Conservation (phyloP, 2,797 vertebrate genomes). For the Circus cinereus region DNA sequence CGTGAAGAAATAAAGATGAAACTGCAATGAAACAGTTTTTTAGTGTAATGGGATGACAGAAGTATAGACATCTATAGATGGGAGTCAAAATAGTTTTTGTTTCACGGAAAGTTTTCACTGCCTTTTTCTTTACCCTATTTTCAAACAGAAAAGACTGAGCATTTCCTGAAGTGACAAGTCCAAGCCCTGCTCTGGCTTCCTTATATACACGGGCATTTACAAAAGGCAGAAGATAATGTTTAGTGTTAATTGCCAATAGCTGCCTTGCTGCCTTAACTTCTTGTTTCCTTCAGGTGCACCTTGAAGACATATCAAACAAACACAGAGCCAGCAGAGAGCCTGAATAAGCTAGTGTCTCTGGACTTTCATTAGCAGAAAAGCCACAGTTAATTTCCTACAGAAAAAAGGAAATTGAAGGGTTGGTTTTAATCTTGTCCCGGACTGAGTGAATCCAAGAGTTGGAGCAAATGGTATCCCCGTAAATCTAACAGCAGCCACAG, state of each 20-base stretch:
- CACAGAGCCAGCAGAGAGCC: slow-evolving; percentile 3
- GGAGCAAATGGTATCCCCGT: slow-evolving; percentile 35
- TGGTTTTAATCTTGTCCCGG: slow-evolving; percentile 37
- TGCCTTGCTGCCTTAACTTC: neutral
- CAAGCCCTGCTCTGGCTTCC: neutral
- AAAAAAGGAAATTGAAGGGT: slow-evolving; percentile 30
- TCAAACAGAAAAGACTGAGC: neutral
- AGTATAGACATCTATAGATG: neutral
- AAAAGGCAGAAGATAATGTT: neutral
- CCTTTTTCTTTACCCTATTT: neutral
- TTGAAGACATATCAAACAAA: slow-evolving; percentile 20
- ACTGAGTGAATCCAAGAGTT: slow-evolving; percentile 54
- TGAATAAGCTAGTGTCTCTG: slow-evolving; percentile 16
- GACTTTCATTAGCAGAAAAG: slow-evolving; percentile 61
- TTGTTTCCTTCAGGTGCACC: slow-evolving; percentile 51
- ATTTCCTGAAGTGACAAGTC: neutral
- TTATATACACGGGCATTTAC: neutral
- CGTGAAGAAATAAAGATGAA: neutral
- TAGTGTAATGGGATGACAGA: neutral
- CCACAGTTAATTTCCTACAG: slow-evolving; percentile 64
- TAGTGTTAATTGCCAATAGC: neutral
- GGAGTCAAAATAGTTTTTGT: neutral
- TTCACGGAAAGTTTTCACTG: neutral
- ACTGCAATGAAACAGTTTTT: neutral
- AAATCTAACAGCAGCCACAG: slow-evolving; percentile 60